A percentile compares a stretch with the other conserved stretches of the same genome.
Evolutionary conservation across 2,888 invertebrate species (phyloP).

Genomic region (Leptinotarsa juncta): DNA sequence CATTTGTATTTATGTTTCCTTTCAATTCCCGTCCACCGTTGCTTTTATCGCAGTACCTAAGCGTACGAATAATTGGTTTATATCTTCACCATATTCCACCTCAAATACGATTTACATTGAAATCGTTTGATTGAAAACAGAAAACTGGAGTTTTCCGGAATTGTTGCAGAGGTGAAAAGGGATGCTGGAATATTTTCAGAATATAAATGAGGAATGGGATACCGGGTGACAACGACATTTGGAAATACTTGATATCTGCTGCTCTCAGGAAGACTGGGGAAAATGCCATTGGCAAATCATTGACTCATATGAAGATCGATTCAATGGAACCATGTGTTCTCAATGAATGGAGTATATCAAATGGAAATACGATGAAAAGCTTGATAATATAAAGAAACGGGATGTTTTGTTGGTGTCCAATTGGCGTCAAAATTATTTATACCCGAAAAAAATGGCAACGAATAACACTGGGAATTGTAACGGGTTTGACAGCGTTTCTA

Average conservation of each 20-base stretch:
- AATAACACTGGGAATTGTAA: no score
- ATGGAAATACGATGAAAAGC: no score
- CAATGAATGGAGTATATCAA: no score
- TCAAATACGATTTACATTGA: conserved; percentile 39
- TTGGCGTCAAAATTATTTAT: no score
- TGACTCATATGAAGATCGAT: no score
- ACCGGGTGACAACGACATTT: background rate
- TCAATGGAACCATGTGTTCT: no score
- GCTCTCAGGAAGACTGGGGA: no score
- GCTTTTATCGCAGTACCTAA: conserved; percentile 14
- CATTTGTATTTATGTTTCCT: conserved; percentile 58
- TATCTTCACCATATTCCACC: conserved; percentile 44
- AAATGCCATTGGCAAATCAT: no score
- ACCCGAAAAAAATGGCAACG: no score
- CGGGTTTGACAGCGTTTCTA: no score
- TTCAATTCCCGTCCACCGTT: conserved; percentile 13
- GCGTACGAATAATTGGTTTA: conserved; percentile 46
- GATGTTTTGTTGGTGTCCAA: no score
- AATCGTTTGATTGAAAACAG: conserved; percentile 41
- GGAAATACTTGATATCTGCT: background rate
- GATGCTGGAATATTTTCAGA: conserved; percentile 1
- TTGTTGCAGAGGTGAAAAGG: conserved; percentile 21
- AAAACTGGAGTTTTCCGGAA: conserved; percentile 28
- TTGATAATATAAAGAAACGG: no score
- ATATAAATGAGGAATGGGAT: background rate